Evolutionary conservation across 37 sponge, comb jelly and placozoan genomes (phyloP), one percentile per base, ranked within the genome.

Genomic region (Tethya wilhelma): DNA sequence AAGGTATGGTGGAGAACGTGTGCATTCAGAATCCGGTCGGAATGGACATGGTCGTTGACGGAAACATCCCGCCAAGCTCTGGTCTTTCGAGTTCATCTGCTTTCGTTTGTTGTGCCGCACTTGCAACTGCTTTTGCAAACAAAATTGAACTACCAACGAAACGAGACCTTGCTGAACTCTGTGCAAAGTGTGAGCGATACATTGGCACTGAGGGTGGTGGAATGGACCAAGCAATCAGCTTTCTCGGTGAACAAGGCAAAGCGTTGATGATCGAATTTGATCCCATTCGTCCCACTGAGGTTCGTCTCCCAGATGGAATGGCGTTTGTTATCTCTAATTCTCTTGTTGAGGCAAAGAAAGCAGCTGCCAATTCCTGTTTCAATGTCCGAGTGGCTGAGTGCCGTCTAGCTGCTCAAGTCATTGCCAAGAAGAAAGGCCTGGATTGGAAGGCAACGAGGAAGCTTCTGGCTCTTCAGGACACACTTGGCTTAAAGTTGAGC

Each of bases 71-170:
- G 2, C 89, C 94, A 38, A 83, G 89, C 67, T 85, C 99, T 40
- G 99, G 99, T 32, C 93, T 98, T 22, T 98, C 99, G 40, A 98
- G 99, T 70, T 98, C 99, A 1, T 98, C 99, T 29, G 99, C 99
- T 20, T 74, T 98, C 23, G 99, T 98, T 14, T 98, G 99, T 71
- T 96, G 97, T 64, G 80, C 96, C 25, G 94, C 95, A 26, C 73
- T 98, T 11, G 74, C 83, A 2, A 87, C 97, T 36, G 69, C 68
- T 2, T 83, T 76, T 28, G 88, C 88, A 28, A 90, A 94, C 67
- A 36, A 68, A 2, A 30, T 89, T 31, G 17, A 46, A 20, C 56
- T 82, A 0, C 73, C 90, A 38, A 62, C 56, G 19, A 86, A 92
- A 67, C 72, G 63, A 12, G 76, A 84, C 4, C 56, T 98, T 19